A percentile compares a stretch with the other conserved stretches of the same genome.
phyloP scores from a whole-genome alignment of 2,113 vertebrate genomes.

The Tiliqua scincoides region DNA sequence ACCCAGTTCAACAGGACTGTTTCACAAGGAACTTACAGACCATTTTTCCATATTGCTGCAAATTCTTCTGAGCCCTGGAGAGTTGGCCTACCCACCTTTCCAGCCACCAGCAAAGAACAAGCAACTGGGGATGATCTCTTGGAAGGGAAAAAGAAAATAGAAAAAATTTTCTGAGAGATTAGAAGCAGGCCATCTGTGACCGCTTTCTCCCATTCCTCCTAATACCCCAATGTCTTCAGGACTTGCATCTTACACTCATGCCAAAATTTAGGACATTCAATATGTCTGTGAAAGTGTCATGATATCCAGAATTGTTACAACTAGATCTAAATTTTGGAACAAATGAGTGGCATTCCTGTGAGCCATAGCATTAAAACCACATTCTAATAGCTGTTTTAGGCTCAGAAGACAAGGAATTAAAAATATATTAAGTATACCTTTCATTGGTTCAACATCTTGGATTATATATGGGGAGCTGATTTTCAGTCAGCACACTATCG shows the following conservation, averaged over 20 bases:
- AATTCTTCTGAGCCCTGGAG: background rate
- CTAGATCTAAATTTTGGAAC: background rate
- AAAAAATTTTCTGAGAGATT: background rate
- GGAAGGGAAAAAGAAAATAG: background rate
- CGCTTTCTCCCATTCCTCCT: background rate
- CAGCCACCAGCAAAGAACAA: background rate
- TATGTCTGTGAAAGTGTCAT: background rate
- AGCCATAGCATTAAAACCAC: background rate
- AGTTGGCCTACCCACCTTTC: constrained; percentile 25
- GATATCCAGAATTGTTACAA: background rate
- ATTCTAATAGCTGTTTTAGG: background rate
- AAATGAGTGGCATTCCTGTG: background rate
- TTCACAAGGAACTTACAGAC: background rate
- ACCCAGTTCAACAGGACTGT: rapidly evolving
- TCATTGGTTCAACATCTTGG: background rate
- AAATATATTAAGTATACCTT: background rate
- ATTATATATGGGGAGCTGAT: background rate
- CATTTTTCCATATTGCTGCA: constrained; percentile 31
- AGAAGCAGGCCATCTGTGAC: background rate
- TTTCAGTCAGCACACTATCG: no score
- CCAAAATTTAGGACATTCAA: background rate
- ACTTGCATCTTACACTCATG: background rate
- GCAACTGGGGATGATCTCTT: background rate
- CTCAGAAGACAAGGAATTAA: background rate
- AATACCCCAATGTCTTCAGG: background rate